Evolutionary conservation across 2,113 vertebrate species (phyloP).

Genomic region (Hydrolagus affinis): DNA sequence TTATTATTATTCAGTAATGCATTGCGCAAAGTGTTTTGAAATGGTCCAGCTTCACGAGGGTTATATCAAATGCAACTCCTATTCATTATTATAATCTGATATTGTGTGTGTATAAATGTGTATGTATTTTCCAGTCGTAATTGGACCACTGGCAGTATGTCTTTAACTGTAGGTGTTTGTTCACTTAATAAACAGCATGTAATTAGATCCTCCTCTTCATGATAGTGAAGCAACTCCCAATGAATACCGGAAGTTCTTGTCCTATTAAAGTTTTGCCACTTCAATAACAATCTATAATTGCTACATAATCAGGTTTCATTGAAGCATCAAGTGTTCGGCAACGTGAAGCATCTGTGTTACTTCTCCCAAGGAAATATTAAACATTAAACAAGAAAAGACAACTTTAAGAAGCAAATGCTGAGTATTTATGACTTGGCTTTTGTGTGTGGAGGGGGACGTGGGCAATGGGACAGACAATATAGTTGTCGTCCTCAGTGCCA

Average conservation of each 20-base stretch:
- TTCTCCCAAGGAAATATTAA: background rate
- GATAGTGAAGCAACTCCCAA: background rate
- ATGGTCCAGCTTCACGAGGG: no score
- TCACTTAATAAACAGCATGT: background rate
- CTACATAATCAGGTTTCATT: background rate
- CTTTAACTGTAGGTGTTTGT: background rate
- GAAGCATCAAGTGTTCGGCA: background rate
- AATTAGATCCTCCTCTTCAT: background rate
- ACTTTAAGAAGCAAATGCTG: background rate
- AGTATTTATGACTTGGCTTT: constrained; percentile 9
- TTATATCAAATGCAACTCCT: no score
- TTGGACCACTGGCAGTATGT: background rate
- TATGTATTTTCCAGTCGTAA: constrained; percentile 12
- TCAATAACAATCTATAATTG: no score
- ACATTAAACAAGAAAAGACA: background rate
- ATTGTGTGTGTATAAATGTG: background rate
- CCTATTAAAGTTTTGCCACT: background rate
- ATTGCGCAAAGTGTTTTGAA: no score
- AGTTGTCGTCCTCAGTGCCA: no score
- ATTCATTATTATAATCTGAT: background rate
- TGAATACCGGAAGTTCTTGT: background rate
- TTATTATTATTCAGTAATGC: no score
- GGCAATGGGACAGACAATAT: no score
- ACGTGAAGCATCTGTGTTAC: background rate
- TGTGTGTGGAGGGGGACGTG: no score